A percentile compares a stretch with the other conserved stretches of the same genome.
Evolutionary conservation across 2,888 invertebrate species (phyloP).

Genomic region (Nemoura dubitans): DNA sequence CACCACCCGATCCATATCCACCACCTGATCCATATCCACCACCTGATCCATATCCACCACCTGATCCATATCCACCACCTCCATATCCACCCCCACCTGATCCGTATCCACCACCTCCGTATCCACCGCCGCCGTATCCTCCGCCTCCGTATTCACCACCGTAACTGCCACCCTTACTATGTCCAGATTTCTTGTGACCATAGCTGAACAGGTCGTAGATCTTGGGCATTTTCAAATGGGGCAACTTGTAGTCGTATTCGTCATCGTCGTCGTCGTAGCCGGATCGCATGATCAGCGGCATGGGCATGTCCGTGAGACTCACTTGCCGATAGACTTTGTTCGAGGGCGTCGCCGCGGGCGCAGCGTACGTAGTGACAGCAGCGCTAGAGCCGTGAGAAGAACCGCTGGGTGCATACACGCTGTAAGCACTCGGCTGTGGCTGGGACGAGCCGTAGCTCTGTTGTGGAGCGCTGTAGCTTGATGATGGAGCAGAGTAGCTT

Average conservation of each 20-base stretch:
- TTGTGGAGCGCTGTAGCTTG: neutral
- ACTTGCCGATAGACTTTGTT: neutral
- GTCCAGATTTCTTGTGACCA: neutral
- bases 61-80: conserved; percentile 44
- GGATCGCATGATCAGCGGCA: neutral
- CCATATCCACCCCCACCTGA: conserved; percentile 43
- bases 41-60: conserved; percentile 32
- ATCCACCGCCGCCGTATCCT: conserved; percentile 48
- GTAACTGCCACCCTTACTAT: neutral
- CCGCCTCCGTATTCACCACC: neutral
- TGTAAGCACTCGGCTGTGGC: neutral
- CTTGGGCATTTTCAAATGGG: neutral
- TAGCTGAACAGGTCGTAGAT: neutral
- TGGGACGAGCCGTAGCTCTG: neutral
- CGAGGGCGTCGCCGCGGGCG: neutral
- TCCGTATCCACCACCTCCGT: conserved; percentile 51
- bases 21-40: conserved; percentile 16
- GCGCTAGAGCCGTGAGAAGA: neutral
- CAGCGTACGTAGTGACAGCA: neutral
- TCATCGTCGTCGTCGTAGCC: neutral
- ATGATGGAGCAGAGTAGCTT: neutral
- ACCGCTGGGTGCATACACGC: neutral
- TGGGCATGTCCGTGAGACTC: neutral
- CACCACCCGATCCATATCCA: conserved; percentile 41
- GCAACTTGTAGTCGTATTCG: neutral